Percentiles rank a stretch among this genome's conserved stretches.
Evolutionary conservation across 2,113 vertebrate species (phyloP).

Genomic region (Labeo rohita): DNA sequence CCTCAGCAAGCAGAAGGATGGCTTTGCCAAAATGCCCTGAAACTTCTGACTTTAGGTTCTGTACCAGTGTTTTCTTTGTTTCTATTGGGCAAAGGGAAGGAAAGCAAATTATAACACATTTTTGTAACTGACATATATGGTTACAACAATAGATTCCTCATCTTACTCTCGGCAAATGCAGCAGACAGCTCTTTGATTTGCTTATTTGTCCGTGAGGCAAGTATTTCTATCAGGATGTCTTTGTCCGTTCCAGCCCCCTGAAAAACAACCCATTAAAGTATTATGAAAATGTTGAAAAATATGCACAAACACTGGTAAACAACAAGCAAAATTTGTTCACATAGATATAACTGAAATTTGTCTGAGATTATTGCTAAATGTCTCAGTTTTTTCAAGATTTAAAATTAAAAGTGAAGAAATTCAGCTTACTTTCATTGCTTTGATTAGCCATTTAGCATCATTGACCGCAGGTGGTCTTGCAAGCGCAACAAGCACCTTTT

Average conservation of each 20-base stretch:
- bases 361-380: neutral
- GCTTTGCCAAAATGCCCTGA: slow-evolving; percentile 76
- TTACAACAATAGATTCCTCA: neutral
- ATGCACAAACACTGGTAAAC: neutral
- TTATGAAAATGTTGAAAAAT: neutral
- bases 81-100: slow-evolving; percentile 61
- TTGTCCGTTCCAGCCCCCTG: slow-evolving; percentile 78
- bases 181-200: slow-evolving; percentile 77
- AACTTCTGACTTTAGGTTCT: slow-evolving; percentile 71
- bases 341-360: neutral
- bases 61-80: slow-evolving; percentile 72
- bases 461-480: slow-evolving; percentile 71
- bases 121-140: neutral
- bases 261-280: slow-evolving; percentile 30
- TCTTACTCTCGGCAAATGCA: slow-evolving; percentile 60
- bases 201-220: slow-evolving; percentile 76
- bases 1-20: slow-evolving; percentile 76
- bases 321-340: neutral
- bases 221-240: slow-evolving; percentile 76
- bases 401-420: neutral
- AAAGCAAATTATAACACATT: neutral
- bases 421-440: slow-evolving; percentile 74
- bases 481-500: slow-evolving; percentile 75
- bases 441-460: slow-evolving; percentile 78
- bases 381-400: neutral